Conservation (phyloP, 2,797 vertebrate genomes). For the Danio aesculapii region DNA sequence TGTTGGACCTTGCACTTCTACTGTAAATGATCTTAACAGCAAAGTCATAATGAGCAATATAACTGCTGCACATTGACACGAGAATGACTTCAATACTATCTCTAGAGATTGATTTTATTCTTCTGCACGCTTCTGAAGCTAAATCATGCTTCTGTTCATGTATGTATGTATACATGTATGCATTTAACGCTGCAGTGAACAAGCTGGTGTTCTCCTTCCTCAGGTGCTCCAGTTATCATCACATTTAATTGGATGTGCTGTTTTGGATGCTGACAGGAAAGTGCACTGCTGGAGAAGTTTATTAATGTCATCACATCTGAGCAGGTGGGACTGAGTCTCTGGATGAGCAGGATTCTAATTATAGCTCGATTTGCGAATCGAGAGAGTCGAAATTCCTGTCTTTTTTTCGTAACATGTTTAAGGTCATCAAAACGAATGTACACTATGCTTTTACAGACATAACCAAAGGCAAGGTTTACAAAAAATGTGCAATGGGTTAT, state of each 20-base stretch:
- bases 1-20: slow-evolving; percentile 27
- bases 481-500: too few species aligned
- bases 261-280: slow-evolving; percentile 3
- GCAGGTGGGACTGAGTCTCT: neutral
- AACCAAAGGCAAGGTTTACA: too few species aligned
- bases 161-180: too few species aligned
- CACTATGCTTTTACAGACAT: too few species aligned
- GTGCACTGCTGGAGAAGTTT: slow-evolving; percentile 6
- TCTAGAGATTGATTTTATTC: neutral
- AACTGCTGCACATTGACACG: slow-evolving; percentile 22
- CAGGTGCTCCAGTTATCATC: slow-evolving; percentile 9
- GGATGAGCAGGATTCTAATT: slow-evolving; percentile 39
- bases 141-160: neutral
- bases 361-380: slow-evolving; percentile 30
- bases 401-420: too few species aligned
- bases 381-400: slow-evolving; percentile 24
- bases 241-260: slow-evolving; percentile 36
- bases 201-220: neutral
- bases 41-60: slow-evolving; percentile 22
- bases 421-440: too few species aligned
- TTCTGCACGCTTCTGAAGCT: neutral
- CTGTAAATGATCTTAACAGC: neutral
- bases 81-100: slow-evolving; percentile 19
- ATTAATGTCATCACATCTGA: slow-evolving; percentile 29
- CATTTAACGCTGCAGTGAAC: neutral